Percentiles rank a stretch among this genome's conserved stretches.
These are phyloP conservation scores for Nipponia nippon DNA, from an alignment of 2,113 vertebrate genomes.

Conservation along the genomic window DNA sequence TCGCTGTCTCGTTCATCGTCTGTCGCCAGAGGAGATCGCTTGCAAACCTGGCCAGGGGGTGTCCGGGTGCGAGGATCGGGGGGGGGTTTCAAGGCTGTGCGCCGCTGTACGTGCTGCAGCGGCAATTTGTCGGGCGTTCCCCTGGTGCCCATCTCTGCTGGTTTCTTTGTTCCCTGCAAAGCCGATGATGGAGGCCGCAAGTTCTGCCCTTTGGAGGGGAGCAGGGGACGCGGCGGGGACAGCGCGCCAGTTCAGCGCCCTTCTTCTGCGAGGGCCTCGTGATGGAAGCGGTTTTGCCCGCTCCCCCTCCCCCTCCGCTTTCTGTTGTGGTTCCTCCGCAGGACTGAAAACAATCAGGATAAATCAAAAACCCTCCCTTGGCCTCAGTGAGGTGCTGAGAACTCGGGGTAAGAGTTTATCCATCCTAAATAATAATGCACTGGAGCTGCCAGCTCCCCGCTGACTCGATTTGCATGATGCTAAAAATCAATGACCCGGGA, in stretches of 20 bases:
- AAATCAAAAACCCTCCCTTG: slow-evolving; percentile 1
- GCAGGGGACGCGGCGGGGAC: rapidly evolving
- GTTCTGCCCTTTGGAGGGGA: not conserved
- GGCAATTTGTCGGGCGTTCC: rapidly evolving
- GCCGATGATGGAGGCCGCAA: not conserved
- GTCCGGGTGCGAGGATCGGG: rapidly evolving
- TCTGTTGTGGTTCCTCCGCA: not conserved
- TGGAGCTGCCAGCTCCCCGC: slow-evolving; percentile 29
- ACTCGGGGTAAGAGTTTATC: slow-evolving; percentile 23
- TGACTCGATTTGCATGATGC: slow-evolving; percentile 24
- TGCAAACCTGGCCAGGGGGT: rapidly evolving
- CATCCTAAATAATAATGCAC: slow-evolving; percentile 36
- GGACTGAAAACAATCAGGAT: not conserved
- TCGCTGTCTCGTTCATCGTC: rapidly evolving
- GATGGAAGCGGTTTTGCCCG: not conserved
- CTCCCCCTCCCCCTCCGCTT: not conserved
- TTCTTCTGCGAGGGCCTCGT: rapidly evolving
- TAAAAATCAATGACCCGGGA: not conserved
- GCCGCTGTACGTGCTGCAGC: rapidly evolving
- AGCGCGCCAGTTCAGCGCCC: rapidly evolving
- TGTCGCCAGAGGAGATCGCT: rapidly evolving
- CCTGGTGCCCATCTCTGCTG: rapidly evolving
- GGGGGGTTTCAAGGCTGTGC: rapidly evolving
- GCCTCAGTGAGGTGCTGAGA: not conserved
- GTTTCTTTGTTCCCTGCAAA: not conserved